These are phyloP conservation scores for Aphyosemion australe DNA, from an alignment of 2,113 vertebrate genomes.

Conservation along the genomic window DNA sequence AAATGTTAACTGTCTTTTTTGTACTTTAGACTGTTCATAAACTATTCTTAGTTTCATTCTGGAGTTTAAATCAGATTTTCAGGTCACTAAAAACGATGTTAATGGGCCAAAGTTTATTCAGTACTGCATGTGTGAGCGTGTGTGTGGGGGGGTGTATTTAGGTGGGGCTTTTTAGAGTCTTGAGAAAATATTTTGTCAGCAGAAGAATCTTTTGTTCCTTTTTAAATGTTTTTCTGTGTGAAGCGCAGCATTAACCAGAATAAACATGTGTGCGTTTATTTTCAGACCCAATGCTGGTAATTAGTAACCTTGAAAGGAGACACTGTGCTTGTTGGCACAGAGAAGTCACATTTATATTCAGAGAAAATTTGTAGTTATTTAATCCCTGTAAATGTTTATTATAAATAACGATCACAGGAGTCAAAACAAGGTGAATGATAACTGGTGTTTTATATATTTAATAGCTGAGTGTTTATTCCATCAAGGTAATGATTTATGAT, in stretches of 20 bases:
- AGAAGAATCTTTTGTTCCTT: too few species aligned
- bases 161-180: too few species aligned
- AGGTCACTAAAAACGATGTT: not conserved
- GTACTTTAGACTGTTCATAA: not conserved
- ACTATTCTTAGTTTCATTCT: not conserved
- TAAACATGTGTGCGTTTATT: not conserved
- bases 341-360: too few species aligned
- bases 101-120: not conserved
- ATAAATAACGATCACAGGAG: not conserved
- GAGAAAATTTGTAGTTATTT: not conserved
- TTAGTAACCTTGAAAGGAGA: not conserved
- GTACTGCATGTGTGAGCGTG: not conserved
- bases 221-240: fast-evolving
- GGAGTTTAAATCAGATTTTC: not conserved
- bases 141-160: not conserved
- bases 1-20: slow-evolving; percentile 21
- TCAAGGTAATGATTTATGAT: slow-evolving; percentile 8
- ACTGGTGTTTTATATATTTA: not conserved
- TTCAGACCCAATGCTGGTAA: not conserved
- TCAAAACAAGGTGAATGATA: slow-evolving; percentile 1
- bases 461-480: not conserved
- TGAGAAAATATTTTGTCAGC: too few species aligned
- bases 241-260: not conserved
- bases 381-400: not conserved
- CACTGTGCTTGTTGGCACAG: too few species aligned